Base-by-base conservation (phyloP, 2,797 vertebrate species). In the Crypturellus tataupa region DNA sequence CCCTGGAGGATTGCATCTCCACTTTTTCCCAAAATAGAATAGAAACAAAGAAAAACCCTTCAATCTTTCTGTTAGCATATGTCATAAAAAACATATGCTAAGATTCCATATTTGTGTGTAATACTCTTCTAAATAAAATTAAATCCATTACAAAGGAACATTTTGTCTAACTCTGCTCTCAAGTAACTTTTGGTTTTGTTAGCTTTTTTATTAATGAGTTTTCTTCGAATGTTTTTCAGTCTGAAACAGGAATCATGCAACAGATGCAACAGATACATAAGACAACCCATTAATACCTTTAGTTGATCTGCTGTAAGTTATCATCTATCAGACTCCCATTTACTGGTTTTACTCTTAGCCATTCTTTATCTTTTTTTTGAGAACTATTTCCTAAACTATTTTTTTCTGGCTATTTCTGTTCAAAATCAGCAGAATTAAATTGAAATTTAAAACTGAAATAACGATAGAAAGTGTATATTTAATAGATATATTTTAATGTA, bases 21-120 rank as follows among this genome's bases (percentile, higher is more conserved):
- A 39, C 3, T 55, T 70, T 73, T 81, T 82, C 33, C n/a, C 51
- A 60, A 12, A 80, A 63, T 6, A 91, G 12, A 65, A 82, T 81
- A 69, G 2, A 85, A 87, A 71, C 1, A 55, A 29, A 8, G 0
- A 0, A 4, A 58, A 25, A 68, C 12, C 7, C 9, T 3, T 2
- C 15, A 40, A 51, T 2, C 3, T 37, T 77, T 89, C 20, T 6
- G 35, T 76, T 75, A 71, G 3, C 3, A 44, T 18, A 44, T 44
- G 42, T 44, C 42, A 44, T 53, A 47, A 60, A 12, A 33, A 7
- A 9, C 49, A 42, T 7, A 5, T 56, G 5, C 7, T 21, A 71
- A 42, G 12, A n/a, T 83, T 29, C 47, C 12, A 8, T 44, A 80
- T 63, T 77, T 89, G n/a, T 77, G 20, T 60, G 11, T 51, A 71